Evolutionary conservation across 2,113 vertebrate genomes (phyloP), one percentile per base, ranked within the genome.

Genomic region (Eubucco bourcierii): DNA sequence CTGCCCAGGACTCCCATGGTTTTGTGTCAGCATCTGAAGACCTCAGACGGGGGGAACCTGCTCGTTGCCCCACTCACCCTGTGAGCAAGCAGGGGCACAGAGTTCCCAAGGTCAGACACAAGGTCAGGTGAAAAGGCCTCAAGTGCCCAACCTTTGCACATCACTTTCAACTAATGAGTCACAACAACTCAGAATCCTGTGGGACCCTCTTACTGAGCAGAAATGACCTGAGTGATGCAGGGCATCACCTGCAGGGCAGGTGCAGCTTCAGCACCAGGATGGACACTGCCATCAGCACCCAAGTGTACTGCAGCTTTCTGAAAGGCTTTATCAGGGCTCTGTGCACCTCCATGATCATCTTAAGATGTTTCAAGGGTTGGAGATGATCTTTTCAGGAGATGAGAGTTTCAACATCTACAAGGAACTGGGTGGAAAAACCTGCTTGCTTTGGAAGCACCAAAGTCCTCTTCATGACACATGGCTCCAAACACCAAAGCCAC

Each of bases 401-500:
- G 31, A 12, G 15, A 7, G 8, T 12, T 31, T 47, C 53, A 3
- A 1, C 0, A 0, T 5, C 39, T 53, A 0, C 47, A 19, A 55
- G 59, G 47, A 29, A 7, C 12, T 31, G 47, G 59, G 18, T 25
- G 37, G 5, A 58, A 31, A 31, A n/a, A 5, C 14, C 56, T 5
- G 2, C 27, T 55, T 37, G 39, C 29, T 81, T 31, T 29, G 28
- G 46, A 27, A 55, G 56, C 2, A 1, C 20, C 4, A 20, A 24
- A 33, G 17, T 33, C 23, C 46, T 1, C 1, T 41, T 34, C 10
- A 3, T 1, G 4, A 2, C 3, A 4, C 1, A 0, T 10, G 61
- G n/a, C 56, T 60, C 56, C 33, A n/a, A 19, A 77, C 55, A 18
- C 31, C 0, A 1, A 27, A 41, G 47, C 12, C 73, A n/a, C 29